Conservation (phyloP, 2,113 vertebrate species). For the Himantopus leucocephalus region DNA sequence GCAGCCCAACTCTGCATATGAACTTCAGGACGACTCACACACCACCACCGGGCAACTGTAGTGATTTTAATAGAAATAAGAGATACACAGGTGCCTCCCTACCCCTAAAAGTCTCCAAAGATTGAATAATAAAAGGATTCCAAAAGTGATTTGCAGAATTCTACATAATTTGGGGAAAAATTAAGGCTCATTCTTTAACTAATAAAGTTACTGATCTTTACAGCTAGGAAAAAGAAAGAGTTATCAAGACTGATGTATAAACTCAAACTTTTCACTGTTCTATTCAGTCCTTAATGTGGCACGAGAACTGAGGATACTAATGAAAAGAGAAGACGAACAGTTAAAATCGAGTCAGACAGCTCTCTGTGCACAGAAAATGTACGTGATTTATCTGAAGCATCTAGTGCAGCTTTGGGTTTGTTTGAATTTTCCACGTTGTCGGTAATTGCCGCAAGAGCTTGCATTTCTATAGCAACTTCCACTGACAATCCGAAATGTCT, state of each 20-base stretch:
- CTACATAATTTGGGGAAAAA: neutral
- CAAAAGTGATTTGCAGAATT: neutral
- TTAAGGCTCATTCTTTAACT: neutral
- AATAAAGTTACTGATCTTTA: neutral
- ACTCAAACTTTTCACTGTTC: neutral
- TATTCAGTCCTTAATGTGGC: neutral
- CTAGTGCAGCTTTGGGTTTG: neutral
- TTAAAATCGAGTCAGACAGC: neutral
- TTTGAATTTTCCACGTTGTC: neutral
- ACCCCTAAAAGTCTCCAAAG: neutral
- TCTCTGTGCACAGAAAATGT: neutral
- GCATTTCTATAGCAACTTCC: neutral
- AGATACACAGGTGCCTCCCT: accelerated
- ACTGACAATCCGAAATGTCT: neutral
- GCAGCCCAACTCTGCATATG: neutral
- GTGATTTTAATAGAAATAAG: neutral
- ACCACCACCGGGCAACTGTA: neutral
- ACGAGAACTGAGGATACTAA: neutral
- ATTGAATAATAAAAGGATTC: neutral
- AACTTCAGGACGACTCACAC: neutral
- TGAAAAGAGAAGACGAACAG: neutral
- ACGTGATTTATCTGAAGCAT: neutral
- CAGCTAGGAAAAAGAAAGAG: neutral
- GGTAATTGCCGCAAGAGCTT: neutral
- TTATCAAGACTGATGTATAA: neutral